Conservation (phyloP, 1,140 invertebrate genomes). For the Drosophila lacertosa region DNA sequence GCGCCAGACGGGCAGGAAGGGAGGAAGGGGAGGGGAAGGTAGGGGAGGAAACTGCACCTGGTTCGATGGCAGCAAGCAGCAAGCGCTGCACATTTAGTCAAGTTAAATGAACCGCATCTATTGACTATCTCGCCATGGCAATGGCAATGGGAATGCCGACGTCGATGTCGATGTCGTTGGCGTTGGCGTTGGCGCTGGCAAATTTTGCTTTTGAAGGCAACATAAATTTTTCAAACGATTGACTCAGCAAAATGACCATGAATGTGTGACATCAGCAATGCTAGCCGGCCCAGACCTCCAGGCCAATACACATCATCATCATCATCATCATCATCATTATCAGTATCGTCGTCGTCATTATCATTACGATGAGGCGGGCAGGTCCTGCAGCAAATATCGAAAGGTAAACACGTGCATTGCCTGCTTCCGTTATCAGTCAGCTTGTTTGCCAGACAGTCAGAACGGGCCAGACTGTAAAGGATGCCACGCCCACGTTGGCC, state of each 20-base stretch:
- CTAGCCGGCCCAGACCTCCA: background rate
- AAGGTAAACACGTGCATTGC: slow-evolving; percentile 80
- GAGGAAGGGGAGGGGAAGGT: slow-evolving; percentile 9
- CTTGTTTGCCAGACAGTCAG: slow-evolving; percentile 68
- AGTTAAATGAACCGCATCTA: slow-evolving; percentile 81
- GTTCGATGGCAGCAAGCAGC: slow-evolving; percentile 38
- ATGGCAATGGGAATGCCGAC: slow-evolving; percentile 31
- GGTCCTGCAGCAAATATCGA: slow-evolving; percentile 64
- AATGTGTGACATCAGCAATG: slow-evolving; percentile 80
- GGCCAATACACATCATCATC: slow-evolving; percentile 5
- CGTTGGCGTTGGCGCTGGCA: slow-evolving; percentile 49
- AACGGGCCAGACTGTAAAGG: background rate
- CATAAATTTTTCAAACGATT: slow-evolving; percentile 82
- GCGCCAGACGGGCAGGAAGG: background rate
- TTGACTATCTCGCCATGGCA: slow-evolving; percentile 65
- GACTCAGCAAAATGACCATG: slow-evolving; percentile 81
- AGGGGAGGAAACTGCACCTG: slow-evolving; percentile 16
- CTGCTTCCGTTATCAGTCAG: slow-evolving; percentile 79
- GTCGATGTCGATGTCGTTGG: slow-evolving; percentile 17
- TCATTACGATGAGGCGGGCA: slow-evolving; percentile 38
- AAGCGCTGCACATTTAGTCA: slow-evolving; percentile 75
- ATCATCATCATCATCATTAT: slow-evolving; percentile 32
- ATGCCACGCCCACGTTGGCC: slow-evolving; percentile 41
- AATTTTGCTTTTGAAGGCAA: slow-evolving; percentile 81
- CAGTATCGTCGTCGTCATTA: background rate